Evolutionary conservation across 2,113 vertebrate species (phyloP).

Genomic region (Ploceus nigricollis): DNA sequence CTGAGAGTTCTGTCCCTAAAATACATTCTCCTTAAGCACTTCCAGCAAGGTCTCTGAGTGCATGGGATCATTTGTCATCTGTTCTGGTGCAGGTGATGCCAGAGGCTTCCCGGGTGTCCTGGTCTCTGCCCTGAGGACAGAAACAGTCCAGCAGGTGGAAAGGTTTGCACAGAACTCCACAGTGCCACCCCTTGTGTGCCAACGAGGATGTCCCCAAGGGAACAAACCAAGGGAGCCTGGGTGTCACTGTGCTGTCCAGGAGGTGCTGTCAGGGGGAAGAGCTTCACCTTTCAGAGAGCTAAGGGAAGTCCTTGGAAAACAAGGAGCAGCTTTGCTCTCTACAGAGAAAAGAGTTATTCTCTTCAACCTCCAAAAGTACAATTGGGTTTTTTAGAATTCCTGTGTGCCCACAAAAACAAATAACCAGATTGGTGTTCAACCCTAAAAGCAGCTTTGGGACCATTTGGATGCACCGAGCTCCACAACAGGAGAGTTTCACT

Average conservation of each 20-base stretch:
- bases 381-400: not conserved
- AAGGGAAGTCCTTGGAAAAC: not conserved
- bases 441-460: not conserved
- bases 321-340: not conserved
- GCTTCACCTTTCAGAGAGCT: not conserved
- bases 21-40: not conserved
- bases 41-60: not conserved
- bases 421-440: not conserved
- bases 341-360: not conserved
- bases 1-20: not conserved
- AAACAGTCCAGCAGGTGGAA: not conserved
- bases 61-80: rapidly evolving
- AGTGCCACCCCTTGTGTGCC: not conserved
- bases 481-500: not conserved
- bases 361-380: not conserved
- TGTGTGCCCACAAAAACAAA: not conserved
- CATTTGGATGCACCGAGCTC: not conserved
- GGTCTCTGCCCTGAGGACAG: not conserved
- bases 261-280: not conserved
- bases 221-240: not conserved
- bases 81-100: not conserved
- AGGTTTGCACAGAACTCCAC: not conserved
- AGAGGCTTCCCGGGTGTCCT: not conserved
- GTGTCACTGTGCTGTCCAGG: not conserved
- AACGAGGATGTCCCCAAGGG: not conserved